Conservation (phyloP, 2,113 vertebrate species). For the Ondatra zibethicus region DNA sequence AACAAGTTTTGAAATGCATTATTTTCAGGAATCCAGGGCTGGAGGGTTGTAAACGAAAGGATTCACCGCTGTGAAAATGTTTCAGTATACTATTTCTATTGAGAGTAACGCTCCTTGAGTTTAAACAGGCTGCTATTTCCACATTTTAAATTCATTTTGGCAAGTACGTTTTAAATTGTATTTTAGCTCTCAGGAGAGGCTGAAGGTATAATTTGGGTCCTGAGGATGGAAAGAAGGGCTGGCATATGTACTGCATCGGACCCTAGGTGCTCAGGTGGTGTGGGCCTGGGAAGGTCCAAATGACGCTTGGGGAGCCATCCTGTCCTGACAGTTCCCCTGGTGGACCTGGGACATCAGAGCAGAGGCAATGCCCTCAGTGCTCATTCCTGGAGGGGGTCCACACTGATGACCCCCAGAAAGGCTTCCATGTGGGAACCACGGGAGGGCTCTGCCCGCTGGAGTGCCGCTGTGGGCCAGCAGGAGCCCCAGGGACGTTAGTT, state of each 20-base stretch:
- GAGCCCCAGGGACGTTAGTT: neutral
- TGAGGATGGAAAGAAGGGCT: neutral
- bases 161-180: neutral
- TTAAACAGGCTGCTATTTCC: conserved; percentile 2
- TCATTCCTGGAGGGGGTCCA: neutral
- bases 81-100: neutral
- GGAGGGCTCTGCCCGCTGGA: neutral
- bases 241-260: rapidly evolving
- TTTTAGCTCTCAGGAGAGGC: conserved; percentile 10
- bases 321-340: neutral
- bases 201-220: neutral
- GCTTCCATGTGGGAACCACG: neutral
- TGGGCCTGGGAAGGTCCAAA: neutral
- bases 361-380: neutral
- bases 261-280: rapidly evolving
- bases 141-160: conserved; percentile 25
- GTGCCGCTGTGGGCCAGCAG: neutral
- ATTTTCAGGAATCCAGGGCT: conserved; percentile 19
- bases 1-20: conserved; percentile 58
- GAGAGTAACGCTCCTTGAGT: neutral
- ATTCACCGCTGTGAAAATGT: conserved; percentile 29
- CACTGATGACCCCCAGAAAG: no score
- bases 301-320: neutral
- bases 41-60: neutral
- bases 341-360: neutral